Conservation (phyloP, 2,113 vertebrate species). For the Nothoprocta perdicaria region DNA sequence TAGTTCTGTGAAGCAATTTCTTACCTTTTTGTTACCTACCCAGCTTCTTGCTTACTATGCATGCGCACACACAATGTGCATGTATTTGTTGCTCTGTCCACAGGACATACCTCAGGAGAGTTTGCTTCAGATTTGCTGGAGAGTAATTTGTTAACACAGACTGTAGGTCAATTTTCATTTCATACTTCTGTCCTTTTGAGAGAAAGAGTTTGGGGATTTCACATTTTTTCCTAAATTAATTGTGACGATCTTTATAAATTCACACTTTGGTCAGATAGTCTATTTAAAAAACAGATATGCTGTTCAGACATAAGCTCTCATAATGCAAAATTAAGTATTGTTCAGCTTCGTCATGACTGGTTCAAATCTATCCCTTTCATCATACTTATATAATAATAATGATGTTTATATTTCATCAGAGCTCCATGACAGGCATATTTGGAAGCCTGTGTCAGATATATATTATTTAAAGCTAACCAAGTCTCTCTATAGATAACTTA, state of each 20-base stretch:
- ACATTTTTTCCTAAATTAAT: background rate
- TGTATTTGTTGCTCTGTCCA: background rate
- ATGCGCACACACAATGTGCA: background rate
- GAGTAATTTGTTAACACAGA: background rate
- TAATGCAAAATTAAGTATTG: background rate
- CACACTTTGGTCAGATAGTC: background rate
- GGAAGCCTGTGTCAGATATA: constrained; percentile 5
- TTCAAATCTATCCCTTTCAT: constrained; percentile 16
- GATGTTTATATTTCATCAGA: constrained; percentile 32
- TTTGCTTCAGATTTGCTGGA: background rate
- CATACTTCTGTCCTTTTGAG: background rate
- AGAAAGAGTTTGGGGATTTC: background rate
- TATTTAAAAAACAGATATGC: background rate
- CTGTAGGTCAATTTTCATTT: background rate
- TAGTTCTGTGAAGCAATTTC: background rate
- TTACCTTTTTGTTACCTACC: background rate
- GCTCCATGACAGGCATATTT: background rate
- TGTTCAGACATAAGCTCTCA: background rate
- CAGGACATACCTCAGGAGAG: background rate
- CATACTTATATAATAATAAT: constrained; percentile 43
- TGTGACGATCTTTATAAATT: background rate
- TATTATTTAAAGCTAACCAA: constrained; percentile 55
- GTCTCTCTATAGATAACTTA: constrained; percentile 31
- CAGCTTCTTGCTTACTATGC: background rate
- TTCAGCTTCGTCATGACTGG: background rate